A percentile compares a stretch with the other conserved stretches of the same genome.
Evolutionary conservation across 2,797 vertebrate genomes (phyloP).

Genomic region (Chrysocyon brachyurus): DNA sequence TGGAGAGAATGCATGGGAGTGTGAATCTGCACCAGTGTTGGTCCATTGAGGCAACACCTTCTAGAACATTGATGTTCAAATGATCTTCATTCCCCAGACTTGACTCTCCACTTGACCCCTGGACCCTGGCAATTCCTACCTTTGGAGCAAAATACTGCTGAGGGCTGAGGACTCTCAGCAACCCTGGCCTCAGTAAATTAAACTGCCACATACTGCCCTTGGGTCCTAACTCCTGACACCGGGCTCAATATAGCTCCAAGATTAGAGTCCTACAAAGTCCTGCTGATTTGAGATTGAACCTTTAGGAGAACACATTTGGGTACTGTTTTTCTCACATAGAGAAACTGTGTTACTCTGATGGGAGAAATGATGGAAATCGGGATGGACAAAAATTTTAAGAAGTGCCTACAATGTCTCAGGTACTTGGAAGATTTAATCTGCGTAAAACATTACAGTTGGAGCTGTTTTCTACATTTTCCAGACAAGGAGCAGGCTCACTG

Average conservation of each 20-base stretch:
- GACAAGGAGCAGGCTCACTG: neutral
- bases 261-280: neutral
- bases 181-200: neutral
- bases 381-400: neutral
- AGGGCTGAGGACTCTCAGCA: neutral
- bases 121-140: neutral
- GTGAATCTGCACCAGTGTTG: neutral
- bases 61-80: accelerated
- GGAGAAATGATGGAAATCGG: neutral
- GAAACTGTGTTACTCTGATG: neutral
- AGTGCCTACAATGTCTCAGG: neutral
- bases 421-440: neutral
- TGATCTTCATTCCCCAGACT: neutral
- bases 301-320: neutral
- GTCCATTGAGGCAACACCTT: neutral
- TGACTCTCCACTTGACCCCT: neutral
- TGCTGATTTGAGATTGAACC: neutral
- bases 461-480: neutral
- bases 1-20: neutral
- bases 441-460: neutral
- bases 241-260: neutral
- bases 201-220: neutral
- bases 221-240: neutral
- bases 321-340: neutral
- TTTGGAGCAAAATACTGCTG: neutral